Evolutionary conservation across 1,140 invertebrate genomes (phyloP), one percentile per base, ranked within the genome.

Genomic region (Bombus difficillimus): DNA sequence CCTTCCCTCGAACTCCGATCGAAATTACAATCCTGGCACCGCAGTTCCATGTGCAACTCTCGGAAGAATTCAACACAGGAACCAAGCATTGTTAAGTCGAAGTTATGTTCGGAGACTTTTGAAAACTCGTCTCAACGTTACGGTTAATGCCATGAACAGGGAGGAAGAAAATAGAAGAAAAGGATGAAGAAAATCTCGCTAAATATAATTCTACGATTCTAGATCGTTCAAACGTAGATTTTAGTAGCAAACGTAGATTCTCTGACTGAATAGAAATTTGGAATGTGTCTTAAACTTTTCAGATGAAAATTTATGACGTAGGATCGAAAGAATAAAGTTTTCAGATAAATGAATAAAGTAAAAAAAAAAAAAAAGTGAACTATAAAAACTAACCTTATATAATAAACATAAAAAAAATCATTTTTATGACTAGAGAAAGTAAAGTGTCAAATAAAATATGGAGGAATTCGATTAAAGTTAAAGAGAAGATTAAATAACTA

Each of bases 1-100:
- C 12, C 53, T 37, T 59, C 0, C 5, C 2, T 53, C 5, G 37
- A 12, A 53, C 47, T 53, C 18, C 47, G 15, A 66, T 39, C 43
- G 41, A 41, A 78, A 78, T 78, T 43, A 78, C 28, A 78, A 66
- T n/a, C 10, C 43, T 66, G 76, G n/a, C 76, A 64, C 41, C 34
- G 34, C 66, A n/a, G 22, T 78, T 9, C 6, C 25, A 10, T 9
- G 6, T 15, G 9, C n/a, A 73, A 76, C 57, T 77, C 37, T n/a
- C 25, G 10, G 28, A 77, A 39, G 53, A 41, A 66, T 32, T 9
- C 25, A 15, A 6, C 74, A 10, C 76, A 66, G 76, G 76, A 78
- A 66, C n/a, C 62, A 34, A 66, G 62, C 76, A 13, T 34, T 43
- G 43, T 78, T 78, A 78, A 78, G 39, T 43, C 22, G 13, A 12